Conservation (phyloP, 2,113 vertebrate genomes). For the Apistogramma diplotaenia region DNA sequence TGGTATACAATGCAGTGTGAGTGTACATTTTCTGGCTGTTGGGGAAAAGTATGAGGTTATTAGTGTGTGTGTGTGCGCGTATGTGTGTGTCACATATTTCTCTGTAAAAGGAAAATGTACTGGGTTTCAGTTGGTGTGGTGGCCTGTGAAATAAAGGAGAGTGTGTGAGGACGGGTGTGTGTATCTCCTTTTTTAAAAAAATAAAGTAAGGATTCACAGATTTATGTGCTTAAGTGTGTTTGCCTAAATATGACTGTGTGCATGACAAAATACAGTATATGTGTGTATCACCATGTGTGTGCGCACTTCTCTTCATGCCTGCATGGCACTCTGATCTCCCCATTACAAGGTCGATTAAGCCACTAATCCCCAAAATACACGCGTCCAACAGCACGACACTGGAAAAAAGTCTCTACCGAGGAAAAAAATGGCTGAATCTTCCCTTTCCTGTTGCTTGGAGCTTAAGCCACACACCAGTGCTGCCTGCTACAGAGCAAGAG, state of each 20-base stretch:
- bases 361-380: slow-evolving; percentile 84
- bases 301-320: slow-evolving; percentile 73
- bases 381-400: slow-evolving; percentile 75
- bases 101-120: slow-evolving; percentile 24
- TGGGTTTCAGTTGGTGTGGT: slow-evolving; percentile 33
- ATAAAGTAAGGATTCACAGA: slow-evolving; percentile 47
- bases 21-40: slow-evolving; percentile 66
- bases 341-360: slow-evolving; percentile 85
- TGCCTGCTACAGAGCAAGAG: slow-evolving; percentile 68
- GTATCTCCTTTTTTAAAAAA: slow-evolving; percentile 52
- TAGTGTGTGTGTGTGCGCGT: slow-evolving; percentile 16
- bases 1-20: slow-evolving; percentile 40
- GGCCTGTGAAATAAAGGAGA: slow-evolving; percentile 54
- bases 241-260: slow-evolving; percentile 46
- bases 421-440: slow-evolving; percentile 68
- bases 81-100: slow-evolving; percentile 40
- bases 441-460: slow-evolving; percentile 63
- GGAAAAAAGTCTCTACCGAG: slow-evolving; percentile 53
- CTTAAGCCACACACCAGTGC: slow-evolving; percentile 74
- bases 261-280: slow-evolving; percentile 42
- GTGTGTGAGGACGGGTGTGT: slow-evolving; percentile 20
- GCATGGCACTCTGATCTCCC: slow-evolving; percentile 80
- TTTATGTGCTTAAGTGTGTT: slow-evolving; percentile 58
- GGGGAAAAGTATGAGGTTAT: slow-evolving; percentile 63
- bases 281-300: slow-evolving; percentile 55